Base-by-base conservation (phyloP, 1,140 invertebrate genomes). In the Leguminivora glycinivorella region DNA sequence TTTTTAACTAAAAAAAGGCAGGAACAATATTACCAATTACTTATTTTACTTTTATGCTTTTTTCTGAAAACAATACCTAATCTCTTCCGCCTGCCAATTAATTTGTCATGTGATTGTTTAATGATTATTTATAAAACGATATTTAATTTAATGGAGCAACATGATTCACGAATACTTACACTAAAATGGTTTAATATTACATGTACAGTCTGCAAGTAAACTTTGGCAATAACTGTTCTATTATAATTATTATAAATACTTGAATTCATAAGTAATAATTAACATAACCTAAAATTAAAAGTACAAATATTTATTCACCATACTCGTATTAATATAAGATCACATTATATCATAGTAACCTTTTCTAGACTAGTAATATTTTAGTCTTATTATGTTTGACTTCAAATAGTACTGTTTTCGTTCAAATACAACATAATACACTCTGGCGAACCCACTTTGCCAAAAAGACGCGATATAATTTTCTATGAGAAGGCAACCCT, bases 261-360 rank as follows among this genome's bases (percentile, higher is more conserved):
- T 22, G 47, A 52, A 52, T 52, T 52, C 47, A 52, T 52, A 52
- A 52, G 47, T 22, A 22, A 22, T 52, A 52, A 52, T 52, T 22
- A 52, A 52, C 19, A 17, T n/a, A n/a, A n/a, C n/a, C n/a, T n/a
- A n/a, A n/a, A n/a, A n/a, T n/a, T 47, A 47, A 47, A 47, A n/a
- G n/a, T 47, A 47, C 14, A 17, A 47, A 17, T 47, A 47, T 38
- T 38, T 12, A 38, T 38, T 38, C 34, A 38, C 10, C 34, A 38
- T 38, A 38, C 34, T 38, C 34, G 34, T 38, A 38, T 12, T 38
- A 38, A 38, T 38, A 38, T 38, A 9, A 38, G 6, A 38, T 43
- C 40, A n/a, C n/a, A 43, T 5, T 10, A 43, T 38, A 43, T 43
- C 40, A 17, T 17, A 52, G 17, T 52, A 19, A 52, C 22, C 4